Evolutionary conservation across 2,113 vertebrate species (phyloP).

Genomic region (Halichoerus grypus): DNA sequence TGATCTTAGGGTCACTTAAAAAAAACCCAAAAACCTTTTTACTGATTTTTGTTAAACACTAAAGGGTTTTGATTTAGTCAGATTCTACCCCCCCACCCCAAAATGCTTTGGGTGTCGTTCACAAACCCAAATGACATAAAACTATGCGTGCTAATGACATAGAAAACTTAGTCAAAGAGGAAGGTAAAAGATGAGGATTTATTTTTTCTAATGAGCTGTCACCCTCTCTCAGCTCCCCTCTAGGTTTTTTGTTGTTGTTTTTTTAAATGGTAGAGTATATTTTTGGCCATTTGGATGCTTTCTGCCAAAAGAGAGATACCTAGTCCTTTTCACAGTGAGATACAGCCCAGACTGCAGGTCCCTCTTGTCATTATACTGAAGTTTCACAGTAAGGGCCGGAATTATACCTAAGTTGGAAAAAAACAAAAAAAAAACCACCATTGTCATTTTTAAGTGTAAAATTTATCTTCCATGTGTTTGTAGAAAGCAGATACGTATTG

Average conservation of each 20-base stretch:
- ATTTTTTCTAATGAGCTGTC: background rate
- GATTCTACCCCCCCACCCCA: background rate
- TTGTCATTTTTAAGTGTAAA: slow-evolving; percentile 18
- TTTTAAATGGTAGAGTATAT: background rate
- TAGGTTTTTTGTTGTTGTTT: background rate
- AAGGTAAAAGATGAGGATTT: background rate
- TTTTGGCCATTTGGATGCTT: background rate
- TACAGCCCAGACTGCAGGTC: background rate
- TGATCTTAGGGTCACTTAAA: too few relatives aligned
- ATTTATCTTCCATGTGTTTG: background rate
- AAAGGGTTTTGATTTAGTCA: background rate
- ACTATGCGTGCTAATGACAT: background rate
- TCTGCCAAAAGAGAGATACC: background rate
- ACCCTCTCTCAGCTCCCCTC: background rate
- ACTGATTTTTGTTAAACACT: background rate
- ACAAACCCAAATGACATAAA: background rate
- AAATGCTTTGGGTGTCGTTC: background rate
- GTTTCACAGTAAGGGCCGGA: background rate
- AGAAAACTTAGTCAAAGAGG: background rate
- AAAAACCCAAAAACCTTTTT: background rate
- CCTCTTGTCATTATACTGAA: background rate
- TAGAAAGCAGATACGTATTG: background rate
- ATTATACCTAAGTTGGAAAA: background rate
- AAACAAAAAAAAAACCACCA: background rate
- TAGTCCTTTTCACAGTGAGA: background rate